Evolutionary conservation across 2,797 vertebrate species (phyloP), one percentile per base, ranked within the genome.

Genomic region (Diplodus puntazzo): DNA sequence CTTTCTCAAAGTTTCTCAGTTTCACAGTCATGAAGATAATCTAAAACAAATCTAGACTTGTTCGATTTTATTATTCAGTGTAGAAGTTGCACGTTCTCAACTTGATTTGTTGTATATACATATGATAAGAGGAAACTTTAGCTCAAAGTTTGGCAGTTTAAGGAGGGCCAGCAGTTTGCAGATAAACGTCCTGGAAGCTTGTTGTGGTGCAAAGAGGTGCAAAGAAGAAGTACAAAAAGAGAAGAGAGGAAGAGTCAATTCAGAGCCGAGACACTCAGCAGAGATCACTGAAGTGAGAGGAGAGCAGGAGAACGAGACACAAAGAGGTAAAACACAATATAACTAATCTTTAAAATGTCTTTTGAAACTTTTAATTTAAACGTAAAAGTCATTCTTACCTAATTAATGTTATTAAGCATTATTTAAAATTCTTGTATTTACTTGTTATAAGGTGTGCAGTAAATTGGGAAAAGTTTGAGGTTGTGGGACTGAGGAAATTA

Each of bases 131-230:
- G 1, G 11, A 53, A 9, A 8, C 46, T 46, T 42, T 17, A 30
- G 18, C 30, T 18, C 0, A 6, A 20, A 7, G 4, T 34, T 20
- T 34, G 0, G 12, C 11, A 50, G 63, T 39, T 8, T 18, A 16
- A 43, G 0, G 4, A 59, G 14, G 5, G 4, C 1, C 61, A 78
- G 48, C 49, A 45, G 74, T 14, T 60, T 39, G 58, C 1, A 74
- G 12, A 74, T 7, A 45, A 48, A 53, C 65, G 69, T 87, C 82
- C 73, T 82, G 75, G 16, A 53, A 83, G 74, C 54, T 52, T 63
- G 0, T 8, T 59, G 0, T 11, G 25, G 42, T 21, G 20, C 27
- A 48, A 74, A 82, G 59, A 59, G n/a, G 23, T 9, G 7, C 34
- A 34, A 12, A 14, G 27, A 77, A 68, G 25, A 77, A 49, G 34